A percentile compares a stretch with the other conserved stretches of the same genome.
These are phyloP conservation scores for Bombus huntii DNA, from an alignment of 1,140 invertebrate genomes.

Conservation along the genomic window DNA sequence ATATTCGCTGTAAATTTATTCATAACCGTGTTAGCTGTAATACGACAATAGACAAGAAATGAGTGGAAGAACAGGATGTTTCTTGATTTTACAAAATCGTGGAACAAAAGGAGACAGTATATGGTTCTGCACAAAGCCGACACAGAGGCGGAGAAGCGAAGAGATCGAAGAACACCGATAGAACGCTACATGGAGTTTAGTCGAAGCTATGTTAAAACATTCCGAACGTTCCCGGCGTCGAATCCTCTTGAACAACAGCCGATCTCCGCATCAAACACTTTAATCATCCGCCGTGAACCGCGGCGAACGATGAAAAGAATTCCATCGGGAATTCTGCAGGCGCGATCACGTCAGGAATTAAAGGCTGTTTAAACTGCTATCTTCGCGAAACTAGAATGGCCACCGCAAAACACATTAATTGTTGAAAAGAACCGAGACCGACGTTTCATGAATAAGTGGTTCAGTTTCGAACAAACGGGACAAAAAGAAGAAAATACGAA, in stretches of 20 bases:
- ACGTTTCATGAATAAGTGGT: slow-evolving; percentile 36
- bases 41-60: too few species aligned
- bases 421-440: neutral
- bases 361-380: slow-evolving; percentile 1
- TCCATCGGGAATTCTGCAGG: neutral
- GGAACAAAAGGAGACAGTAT: neutral
- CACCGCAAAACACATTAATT: slow-evolving; percentile 32
- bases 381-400: neutral
- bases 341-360: neutral
- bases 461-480: neutral
- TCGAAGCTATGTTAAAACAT: neutral
- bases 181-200: neutral
- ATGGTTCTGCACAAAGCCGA: neutral
- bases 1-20: too few species aligned
- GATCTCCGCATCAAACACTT: neutral
- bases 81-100: neutral
- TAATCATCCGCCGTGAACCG: neutral
- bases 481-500: neutral
- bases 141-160: too few species aligned
- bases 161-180: neutral
- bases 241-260: slow-evolving; percentile 14
- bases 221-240: neutral
- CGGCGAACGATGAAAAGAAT: neutral
- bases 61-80: neutral
- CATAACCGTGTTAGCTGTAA: too few species aligned